A percentile compares a stretch with the other conserved stretches of the same genome.
Conservation (phyloP, 2,888 invertebrate genomes). For the Lasioglossum leucozonium region DNA sequence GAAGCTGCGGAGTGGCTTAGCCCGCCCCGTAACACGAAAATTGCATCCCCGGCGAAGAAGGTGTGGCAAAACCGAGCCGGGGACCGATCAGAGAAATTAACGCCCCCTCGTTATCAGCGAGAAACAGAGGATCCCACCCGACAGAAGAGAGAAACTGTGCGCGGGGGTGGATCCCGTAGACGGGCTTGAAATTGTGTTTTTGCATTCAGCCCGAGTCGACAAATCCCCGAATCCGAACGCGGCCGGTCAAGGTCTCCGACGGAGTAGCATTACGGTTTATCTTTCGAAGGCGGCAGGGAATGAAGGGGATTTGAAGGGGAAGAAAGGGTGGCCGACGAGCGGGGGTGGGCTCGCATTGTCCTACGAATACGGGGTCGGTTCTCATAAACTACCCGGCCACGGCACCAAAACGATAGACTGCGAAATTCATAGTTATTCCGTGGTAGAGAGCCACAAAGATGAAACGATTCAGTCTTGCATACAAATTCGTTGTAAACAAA, state of each 20-base stretch:
- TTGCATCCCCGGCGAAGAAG: constrained; percentile 46
- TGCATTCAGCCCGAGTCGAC: constrained; percentile 51
- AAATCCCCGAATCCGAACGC: constrained; percentile 65
- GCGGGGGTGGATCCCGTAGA: constrained; percentile 14
- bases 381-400: neutral
- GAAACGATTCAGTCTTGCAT: neutral
- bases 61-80: constrained; percentile 39
- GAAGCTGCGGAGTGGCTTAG: constrained; percentile 37
- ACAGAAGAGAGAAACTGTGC: neutral
- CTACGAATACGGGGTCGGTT: constrained; percentile 47
- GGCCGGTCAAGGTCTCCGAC: constrained; percentile 69
- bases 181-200: constrained; percentile 62
- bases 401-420: neutral
- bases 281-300: constrained; percentile 64
- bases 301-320: constrained; percentile 71
- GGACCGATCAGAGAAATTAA: constrained; percentile 70
- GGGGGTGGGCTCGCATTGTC: constrained; percentile 50
- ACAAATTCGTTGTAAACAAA: neutral
- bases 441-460: neutral
- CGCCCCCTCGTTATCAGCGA: constrained; percentile 64
- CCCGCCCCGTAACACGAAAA: constrained; percentile 45
- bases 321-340: constrained; percentile 30
- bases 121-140: constrained; percentile 32
- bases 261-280: constrained; percentile 69
- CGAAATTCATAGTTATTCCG: constrained; percentile 13